Evolutionary conservation across 2,797 vertebrate species (phyloP), one percentile per base, ranked within the genome.

Genomic region (Gambelia wislizenii): DNA sequence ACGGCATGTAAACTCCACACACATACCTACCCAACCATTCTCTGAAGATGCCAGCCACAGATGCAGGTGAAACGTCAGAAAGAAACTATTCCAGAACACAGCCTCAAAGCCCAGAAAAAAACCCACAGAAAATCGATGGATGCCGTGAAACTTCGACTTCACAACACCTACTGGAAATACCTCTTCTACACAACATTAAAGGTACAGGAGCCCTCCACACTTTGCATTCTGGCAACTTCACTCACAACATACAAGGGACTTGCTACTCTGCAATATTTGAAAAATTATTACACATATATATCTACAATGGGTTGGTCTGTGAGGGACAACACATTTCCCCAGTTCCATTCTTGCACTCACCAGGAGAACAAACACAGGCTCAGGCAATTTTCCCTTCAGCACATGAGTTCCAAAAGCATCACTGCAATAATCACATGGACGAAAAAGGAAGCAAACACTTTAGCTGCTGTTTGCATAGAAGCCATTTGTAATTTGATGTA

Each of bases 391-490:
- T 90, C 87, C 89, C 84, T 67, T 92, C 88, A 91, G 92, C 87
- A 67, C 83, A 49, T 89, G 87, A 92, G 67, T 84, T 92, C 93
- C 91, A 91, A 93, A 89, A 3, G 1, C 72, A 72, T 85, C 69
- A 61, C 87, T 52, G 64, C 74, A 2, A 74, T 94, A 91, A 94
- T 86, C 52, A 61, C 27, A 81, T 83, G 82, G 83, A 74, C 87
- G 36, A 80, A 91, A 74, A 85, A 89, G 90, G 92, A 87, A 92
- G 92, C 86, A 93, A 94, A 96, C 83, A 89, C 84, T 84, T 95
- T 89, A 91, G 92, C 18, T 83, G 89, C 92, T 95, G 94, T 94
- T 94, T 95, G 94, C 94, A 94, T 91, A 88, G 86, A 92, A 88
- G 89, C 84, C 91, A 91, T 89, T 92, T 80, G 87, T 91, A 93